Conservation (phyloP, 2,888 invertebrate species). For the Ypsolopha sequella region DNA sequence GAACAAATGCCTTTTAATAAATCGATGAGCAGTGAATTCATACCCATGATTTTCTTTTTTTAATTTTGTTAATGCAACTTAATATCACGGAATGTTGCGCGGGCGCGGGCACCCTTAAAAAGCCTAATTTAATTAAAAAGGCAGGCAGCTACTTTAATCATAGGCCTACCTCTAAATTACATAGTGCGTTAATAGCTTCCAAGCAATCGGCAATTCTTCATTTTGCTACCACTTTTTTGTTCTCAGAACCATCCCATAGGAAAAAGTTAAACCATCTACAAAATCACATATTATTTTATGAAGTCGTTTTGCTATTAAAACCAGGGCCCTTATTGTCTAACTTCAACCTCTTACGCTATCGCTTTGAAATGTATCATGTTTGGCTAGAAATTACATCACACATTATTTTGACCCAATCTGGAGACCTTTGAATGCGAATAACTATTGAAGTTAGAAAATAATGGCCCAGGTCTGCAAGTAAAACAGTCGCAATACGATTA, state of each 20-base stretch:
- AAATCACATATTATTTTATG: no score
- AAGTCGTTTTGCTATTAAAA: no score
- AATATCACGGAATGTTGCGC: conserved; percentile 37
- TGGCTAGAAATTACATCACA: no score
- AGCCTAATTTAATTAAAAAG: conserved; percentile 71
- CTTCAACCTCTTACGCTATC: no score
- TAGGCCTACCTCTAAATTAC: conserved; percentile 64
- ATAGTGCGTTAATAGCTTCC: conserved; percentile 56
- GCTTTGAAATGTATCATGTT: no score
- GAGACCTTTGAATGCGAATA: no score
- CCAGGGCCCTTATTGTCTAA: no score
- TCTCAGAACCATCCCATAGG: conserved; percentile 2
- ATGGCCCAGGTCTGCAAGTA: no score
- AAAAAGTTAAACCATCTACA: no score
- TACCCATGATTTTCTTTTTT: conserved; percentile 41
- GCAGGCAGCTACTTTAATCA: conserved; percentile 68
- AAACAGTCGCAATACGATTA: no score
- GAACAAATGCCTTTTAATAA: neutral
- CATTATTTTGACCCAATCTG: no score
- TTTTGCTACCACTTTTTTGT: conserved; percentile 40
- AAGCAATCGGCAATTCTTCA: conserved; percentile 67
- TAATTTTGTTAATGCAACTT: conserved; percentile 37
- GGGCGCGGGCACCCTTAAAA: conserved; percentile 60
- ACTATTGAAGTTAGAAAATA: no score
- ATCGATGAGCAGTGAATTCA: conserved; percentile 21